Conservation (phyloP, 2,113 vertebrate species). For the Glaucomys volans region DNA sequence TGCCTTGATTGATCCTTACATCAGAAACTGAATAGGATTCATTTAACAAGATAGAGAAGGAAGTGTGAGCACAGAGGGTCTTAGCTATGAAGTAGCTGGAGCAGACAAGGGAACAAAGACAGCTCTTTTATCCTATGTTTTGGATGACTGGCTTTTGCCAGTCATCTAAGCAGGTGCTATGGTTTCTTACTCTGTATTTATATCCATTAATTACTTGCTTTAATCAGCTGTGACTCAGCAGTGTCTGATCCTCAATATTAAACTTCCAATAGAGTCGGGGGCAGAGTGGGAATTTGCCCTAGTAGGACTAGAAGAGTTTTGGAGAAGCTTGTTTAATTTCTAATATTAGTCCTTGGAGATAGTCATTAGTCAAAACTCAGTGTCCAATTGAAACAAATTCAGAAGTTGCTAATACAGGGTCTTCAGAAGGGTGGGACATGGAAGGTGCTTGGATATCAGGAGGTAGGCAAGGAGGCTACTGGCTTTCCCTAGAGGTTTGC, state of each 20-base stretch:
- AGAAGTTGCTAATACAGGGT: not conserved
- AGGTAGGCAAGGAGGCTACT: not conserved
- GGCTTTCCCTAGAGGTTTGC: not conserved
- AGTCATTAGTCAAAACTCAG: not conserved
- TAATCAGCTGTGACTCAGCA: not conserved
- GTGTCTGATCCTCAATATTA: not conserved
- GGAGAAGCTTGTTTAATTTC: not conserved
- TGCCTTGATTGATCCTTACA: not conserved
- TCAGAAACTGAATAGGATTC: not conserved
- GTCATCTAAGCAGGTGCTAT: not conserved
- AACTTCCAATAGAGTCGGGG: not conserved
- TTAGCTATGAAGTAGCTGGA: not conserved
- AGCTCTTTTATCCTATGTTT: not conserved
- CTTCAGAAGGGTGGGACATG: not conserved
- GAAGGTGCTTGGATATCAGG: not conserved
- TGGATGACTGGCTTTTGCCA: not conserved
- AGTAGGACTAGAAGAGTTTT: not conserved
- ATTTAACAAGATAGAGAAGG: not conserved
- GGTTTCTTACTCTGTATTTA: not conserved
- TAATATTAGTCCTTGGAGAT: not conserved
- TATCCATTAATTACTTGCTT: not conserved
- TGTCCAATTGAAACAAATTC: not conserved
- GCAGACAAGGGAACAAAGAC: not conserved
- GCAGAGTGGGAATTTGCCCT: not conserved
- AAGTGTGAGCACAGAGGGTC: not conserved